A percentile compares a stretch with the other conserved stretches of the same genome.
Conservation (phyloP, 2,797 vertebrate species). For the Trachops cirrhosus region DNA sequence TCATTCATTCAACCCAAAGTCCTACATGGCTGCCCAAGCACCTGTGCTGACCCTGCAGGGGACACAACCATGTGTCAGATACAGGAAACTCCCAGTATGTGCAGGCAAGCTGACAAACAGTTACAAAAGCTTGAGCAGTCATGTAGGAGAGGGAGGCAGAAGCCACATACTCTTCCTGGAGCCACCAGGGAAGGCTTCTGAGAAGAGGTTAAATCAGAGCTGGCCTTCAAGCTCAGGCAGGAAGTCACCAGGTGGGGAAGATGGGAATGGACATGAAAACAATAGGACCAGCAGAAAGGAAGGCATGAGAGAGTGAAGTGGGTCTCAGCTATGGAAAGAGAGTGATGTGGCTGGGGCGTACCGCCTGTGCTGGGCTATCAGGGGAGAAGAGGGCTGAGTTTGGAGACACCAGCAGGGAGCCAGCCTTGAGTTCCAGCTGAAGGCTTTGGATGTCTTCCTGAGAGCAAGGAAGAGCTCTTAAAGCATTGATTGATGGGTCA, state of each 20-base stretch:
- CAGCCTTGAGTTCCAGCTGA: slow-evolving; percentile 3
- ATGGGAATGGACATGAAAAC: background rate
- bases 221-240: background rate
- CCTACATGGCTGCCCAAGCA: background rate
- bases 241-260: background rate
- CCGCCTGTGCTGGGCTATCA: background rate
- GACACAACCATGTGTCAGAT: background rate
- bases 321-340: background rate
- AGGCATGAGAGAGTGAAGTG: background rate
- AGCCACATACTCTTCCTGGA: background rate
- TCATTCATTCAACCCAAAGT: background rate
- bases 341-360: background rate
- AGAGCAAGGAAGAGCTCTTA: slow-evolving; percentile 61
- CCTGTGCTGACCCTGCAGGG: background rate
- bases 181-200: background rate
- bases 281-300: background rate
- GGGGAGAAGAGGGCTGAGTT: background rate
- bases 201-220: background rate
- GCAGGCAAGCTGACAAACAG: background rate
- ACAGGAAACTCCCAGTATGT: background rate
- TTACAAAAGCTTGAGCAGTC: background rate
- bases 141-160: background rate
- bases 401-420: background rate
- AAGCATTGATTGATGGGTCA: slow-evolving; percentile 67
- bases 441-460: slow-evolving; percentile 56